These are phyloP conservation scores for Chondrilla cf. caribensis DNA, from an alignment of 37 sponge, comb jelly and placozoan genomes.

Conservation along the genomic window DNA sequence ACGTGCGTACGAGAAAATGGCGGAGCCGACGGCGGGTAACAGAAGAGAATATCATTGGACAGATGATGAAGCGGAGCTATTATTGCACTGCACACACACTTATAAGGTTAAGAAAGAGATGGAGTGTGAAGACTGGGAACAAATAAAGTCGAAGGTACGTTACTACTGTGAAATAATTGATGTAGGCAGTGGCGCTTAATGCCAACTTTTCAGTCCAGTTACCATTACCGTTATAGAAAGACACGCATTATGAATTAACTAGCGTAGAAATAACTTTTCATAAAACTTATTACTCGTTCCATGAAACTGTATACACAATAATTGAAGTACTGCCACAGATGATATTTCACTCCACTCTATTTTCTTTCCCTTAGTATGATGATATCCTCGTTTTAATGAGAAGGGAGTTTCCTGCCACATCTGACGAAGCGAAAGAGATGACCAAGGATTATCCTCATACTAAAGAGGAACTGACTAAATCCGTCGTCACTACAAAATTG, in stretches of 20 bases:
- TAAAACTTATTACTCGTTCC: too few relatives aligned
- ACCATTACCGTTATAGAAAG: too few relatives aligned
- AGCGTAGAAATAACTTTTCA: too few relatives aligned
- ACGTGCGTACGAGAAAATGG: too few relatives aligned
- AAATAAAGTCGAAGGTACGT: neutral
- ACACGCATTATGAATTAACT: too few relatives aligned
- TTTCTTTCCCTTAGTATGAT: neutral
- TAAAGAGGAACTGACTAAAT: conserved; percentile 12
- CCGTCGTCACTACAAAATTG: conserved; percentile 4
- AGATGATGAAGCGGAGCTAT: conserved; percentile 15
- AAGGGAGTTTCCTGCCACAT: neutral
- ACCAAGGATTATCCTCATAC: conserved; percentile 19
- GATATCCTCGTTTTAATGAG: neutral
- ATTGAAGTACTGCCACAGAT: too few relatives aligned
- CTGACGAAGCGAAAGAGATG: neutral
- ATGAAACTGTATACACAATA: too few relatives aligned
- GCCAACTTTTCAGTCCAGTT: too few relatives aligned
- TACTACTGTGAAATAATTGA: too few relatives aligned
- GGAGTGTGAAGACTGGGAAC: conserved; percentile 17
- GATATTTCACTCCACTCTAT: too few relatives aligned
- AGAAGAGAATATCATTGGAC: neutral
- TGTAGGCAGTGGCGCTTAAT: too few relatives aligned
- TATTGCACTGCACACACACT: neutral
- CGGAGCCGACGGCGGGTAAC: neutral
- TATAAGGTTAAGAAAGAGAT: conserved; percentile 13